phyloP scores from a whole-genome alignment of 1,140 invertebrate genomes.

The Drosophila miranda region DNA sequence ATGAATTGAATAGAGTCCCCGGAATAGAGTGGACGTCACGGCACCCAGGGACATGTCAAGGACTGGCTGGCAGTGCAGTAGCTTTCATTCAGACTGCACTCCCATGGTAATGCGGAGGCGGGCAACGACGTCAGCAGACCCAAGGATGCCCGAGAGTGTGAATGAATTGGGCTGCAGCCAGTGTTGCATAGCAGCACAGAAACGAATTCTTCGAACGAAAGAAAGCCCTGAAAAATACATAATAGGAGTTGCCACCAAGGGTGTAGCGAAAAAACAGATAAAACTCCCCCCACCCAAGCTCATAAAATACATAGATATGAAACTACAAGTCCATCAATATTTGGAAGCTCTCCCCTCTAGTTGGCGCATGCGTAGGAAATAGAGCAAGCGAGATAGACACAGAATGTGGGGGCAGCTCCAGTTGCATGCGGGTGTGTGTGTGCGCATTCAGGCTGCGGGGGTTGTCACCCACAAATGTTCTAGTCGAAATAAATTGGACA shows the following conservation, averaged over 20 bases:
- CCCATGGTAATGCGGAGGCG: neutral
- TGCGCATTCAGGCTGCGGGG: slow-evolving; percentile 17
- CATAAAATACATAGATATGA: slow-evolving; percentile 1
- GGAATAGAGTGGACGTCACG: slow-evolving; percentile 51
- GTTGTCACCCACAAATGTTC: slow-evolving; percentile 40
- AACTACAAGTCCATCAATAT: slow-evolving; percentile 76
- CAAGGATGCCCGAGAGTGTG: slow-evolving; percentile 43
- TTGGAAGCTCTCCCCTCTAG: slow-evolving; percentile 53
- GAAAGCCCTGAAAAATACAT: too few species aligned
- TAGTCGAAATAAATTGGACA: slow-evolving; percentile 1
- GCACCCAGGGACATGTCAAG: slow-evolving; percentile 59
- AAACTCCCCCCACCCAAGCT: too few species aligned
- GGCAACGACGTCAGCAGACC: slow-evolving; percentile 38
- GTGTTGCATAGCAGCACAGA: slow-evolving; percentile 4
- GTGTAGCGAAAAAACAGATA: too few species aligned
- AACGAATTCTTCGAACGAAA: too few species aligned
- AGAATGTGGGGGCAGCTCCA: slow-evolving; percentile 32
- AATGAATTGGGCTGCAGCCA: slow-evolving; percentile 30
- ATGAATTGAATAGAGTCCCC: slow-evolving; percentile 45
- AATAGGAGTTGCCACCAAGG: too few species aligned
- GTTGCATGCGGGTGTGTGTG: slow-evolving; percentile 28
- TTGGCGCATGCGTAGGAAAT: slow-evolving; percentile 65
- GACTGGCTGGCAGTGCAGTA: slow-evolving; percentile 44
- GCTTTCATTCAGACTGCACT: slow-evolving; percentile 41
- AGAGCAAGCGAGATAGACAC: slow-evolving; percentile 18